A percentile compares a stretch with the other conserved stretches of the same genome.
Evolutionary conservation across 1,140 invertebrate genomes (phyloP).

Genomic region (Drosophila simulans): DNA sequence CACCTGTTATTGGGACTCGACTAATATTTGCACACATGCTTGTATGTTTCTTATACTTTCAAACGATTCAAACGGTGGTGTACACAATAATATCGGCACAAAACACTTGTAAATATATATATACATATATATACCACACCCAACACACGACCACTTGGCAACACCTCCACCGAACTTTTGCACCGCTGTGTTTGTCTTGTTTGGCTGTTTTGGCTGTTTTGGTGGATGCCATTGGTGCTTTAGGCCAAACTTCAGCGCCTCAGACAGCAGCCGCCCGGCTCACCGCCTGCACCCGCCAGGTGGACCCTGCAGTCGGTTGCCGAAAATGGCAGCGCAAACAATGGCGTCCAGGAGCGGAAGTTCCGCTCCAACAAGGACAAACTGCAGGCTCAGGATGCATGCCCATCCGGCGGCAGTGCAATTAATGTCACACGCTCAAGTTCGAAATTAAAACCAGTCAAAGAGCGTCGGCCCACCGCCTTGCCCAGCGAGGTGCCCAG

Average conservation of each 20-base stretch:
- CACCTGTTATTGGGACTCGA: conserved; percentile 61
- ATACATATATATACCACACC: too few relatives aligned
- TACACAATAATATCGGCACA: conserved; percentile 53
- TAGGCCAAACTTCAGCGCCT: conserved; percentile 70
- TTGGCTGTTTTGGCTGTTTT: conserved; percentile 73
- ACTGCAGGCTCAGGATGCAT: conserved; percentile 38
- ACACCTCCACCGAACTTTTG: conserved; percentile 34
- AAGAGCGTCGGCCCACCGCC: conserved; percentile 76
- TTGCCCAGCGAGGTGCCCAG: conserved; percentile 70
- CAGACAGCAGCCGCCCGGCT: conserved; percentile 31
- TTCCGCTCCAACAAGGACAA: conserved; percentile 48
- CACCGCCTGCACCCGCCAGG: conserved; percentile 6
- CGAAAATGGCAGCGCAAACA: conserved; percentile 50
- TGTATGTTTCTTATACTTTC: conserved; percentile 77
- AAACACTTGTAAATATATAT: conserved; percentile 72
- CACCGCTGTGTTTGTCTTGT: conserved; percentile 75
- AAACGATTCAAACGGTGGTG: conserved; percentile 54
- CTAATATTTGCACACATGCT: conserved; percentile 77
- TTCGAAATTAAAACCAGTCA: conserved; percentile 80
- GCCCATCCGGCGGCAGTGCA: conserved; percentile 60
- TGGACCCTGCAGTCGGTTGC: conserved; percentile 35
- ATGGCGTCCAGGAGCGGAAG: conserved; percentile 32
- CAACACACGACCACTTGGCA: background rate
- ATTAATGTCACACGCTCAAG: conserved; percentile 73
- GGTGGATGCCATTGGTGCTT: conserved; percentile 27